A percentile compares a stretch with the other conserved stretches of the same genome.
Evolutionary conservation across 2,888 invertebrate genomes (phyloP).

Genomic region (Meganola albula): DNA sequence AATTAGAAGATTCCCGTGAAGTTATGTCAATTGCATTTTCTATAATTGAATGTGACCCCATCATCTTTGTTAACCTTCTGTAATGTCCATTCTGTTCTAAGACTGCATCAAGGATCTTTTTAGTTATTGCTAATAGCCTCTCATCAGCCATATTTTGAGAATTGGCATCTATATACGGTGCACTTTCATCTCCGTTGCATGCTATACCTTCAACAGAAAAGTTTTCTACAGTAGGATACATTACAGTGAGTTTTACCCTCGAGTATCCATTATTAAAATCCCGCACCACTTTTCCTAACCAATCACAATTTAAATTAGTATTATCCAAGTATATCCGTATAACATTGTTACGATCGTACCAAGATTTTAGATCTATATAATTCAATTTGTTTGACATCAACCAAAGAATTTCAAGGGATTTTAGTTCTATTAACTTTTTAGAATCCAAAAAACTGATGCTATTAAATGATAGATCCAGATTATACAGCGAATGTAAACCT

Average conservation of each 20-base stretch:
- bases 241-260: conserved; percentile 46
- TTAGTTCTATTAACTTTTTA: conserved; percentile 52
- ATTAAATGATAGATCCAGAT: conserved; percentile 47
- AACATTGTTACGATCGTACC: conserved; percentile 47
- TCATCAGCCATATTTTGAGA: conserved; percentile 40
- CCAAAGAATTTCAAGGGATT: conserved; percentile 41
- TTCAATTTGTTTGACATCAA: conserved; percentile 46
- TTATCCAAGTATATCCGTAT: conserved; percentile 53
- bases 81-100: conserved; percentile 52
- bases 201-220: conserved; percentile 57
- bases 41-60: too few relatives aligned
- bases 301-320: conserved; percentile 55
- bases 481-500: conserved; percentile 37
- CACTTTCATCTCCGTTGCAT: conserved; percentile 33
- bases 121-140: conserved; percentile 47
- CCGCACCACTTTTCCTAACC: conserved; percentile 48
- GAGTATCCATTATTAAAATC: conserved; percentile 57
- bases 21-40: too few relatives aligned
- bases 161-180: conserved; percentile 1
- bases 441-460: conserved; percentile 47
- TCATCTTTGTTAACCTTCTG: conserved; percentile 34
- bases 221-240: conserved; percentile 22
- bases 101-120: conserved; percentile 59
- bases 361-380: conserved; percentile 44
- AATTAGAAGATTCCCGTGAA: too few relatives aligned